These are phyloP conservation scores for Lasius platythorax DNA, from an alignment of 2,888 invertebrate genomes.

Conservation along the genomic window DNA sequence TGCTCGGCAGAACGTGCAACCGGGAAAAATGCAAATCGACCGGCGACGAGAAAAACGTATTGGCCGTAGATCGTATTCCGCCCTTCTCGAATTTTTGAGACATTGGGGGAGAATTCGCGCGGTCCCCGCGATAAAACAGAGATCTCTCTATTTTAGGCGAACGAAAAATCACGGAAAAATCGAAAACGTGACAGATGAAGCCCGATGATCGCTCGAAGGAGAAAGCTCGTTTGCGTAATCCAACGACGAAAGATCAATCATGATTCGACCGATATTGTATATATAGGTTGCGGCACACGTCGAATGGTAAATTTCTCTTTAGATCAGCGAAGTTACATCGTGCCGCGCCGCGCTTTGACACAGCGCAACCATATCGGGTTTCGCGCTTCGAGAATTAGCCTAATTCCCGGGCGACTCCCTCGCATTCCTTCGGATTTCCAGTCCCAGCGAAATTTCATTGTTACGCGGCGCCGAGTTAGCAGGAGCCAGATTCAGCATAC, in stretches of 20 bases:
- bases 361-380: slow-evolving; percentile 14
- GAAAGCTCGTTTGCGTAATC: slow-evolving; percentile 6
- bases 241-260: slow-evolving; percentile 24
- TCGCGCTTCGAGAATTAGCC: slow-evolving; percentile 58
- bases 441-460: slow-evolving; percentile 64
- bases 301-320: not conserved
- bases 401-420: slow-evolving; percentile 55
- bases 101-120: not conserved
- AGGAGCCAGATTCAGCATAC: slow-evolving; percentile 47
- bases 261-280: not conserved
- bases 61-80: slow-evolving; percentile 44
- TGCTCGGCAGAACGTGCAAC: slow-evolving; percentile 63
- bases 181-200: slow-evolving; percentile 13
- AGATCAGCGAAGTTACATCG: slow-evolving; percentile 23
- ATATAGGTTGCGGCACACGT: not conserved
- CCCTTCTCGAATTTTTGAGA: slow-evolving; percentile 30
- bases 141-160: slow-evolving; percentile 21
- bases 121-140: slow-evolving; percentile 21
- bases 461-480: slow-evolving; percentile 66
- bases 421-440: slow-evolving; percentile 58
- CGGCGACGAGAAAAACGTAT: slow-evolving; percentile 33
- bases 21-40: slow-evolving; percentile 76
- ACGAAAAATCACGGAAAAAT: slow-evolving; percentile 3
- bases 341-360: slow-evolving; percentile 5
- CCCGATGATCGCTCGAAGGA: not conserved